Conservation (phyloP, 1,140 invertebrate species). For the Calosoma granatense region DNA sequence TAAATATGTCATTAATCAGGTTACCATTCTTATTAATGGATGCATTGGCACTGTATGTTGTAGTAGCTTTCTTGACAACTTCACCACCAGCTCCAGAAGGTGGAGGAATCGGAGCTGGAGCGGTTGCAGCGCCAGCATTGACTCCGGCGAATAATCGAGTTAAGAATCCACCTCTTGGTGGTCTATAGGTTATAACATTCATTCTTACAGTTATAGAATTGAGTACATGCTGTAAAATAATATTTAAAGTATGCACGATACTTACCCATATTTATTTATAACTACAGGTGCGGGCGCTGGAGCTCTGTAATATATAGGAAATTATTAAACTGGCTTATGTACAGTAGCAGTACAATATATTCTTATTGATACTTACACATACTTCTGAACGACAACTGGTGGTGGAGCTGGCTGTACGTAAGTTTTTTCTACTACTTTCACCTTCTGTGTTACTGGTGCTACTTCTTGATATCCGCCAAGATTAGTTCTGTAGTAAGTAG, state of each 20-base stretch:
- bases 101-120: constrained; percentile 6
- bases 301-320: background rate
- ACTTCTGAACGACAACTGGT: constrained; percentile 1
- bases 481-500: background rate
- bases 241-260: too few relatives aligned
- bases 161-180: constrained; percentile 10
- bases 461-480: background rate
- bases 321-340: background rate
- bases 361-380: background rate
- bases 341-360: background rate
- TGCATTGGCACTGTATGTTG: constrained; percentile 10
- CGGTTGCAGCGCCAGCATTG: constrained; percentile 10
- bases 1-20: constrained; percentile 17
- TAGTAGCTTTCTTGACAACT: background rate
- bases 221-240: background rate
- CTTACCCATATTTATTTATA: background rate
- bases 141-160: constrained; percentile 8
- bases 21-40: constrained; percentile 15
- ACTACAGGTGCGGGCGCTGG: background rate
- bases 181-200: too few relatives aligned
- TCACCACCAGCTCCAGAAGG: constrained; percentile 10
- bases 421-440: background rate
- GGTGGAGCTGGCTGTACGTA: background rate
- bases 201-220: background rate
- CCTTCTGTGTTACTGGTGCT: background rate